Base-by-base conservation (phyloP, 2,797 vertebrate genomes). In the Spinus olivaceus region DNA sequence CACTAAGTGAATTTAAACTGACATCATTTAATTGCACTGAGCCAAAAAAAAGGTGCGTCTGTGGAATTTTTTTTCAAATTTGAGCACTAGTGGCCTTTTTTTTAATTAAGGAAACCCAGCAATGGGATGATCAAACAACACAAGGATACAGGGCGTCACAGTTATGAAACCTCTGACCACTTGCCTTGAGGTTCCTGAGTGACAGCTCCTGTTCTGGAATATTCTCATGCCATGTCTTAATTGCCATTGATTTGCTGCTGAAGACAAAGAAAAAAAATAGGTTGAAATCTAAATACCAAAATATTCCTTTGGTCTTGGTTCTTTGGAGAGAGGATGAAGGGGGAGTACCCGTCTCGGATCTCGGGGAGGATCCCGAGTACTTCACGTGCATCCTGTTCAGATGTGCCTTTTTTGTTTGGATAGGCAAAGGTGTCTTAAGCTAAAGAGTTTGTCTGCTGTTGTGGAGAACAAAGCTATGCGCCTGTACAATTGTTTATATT, bases 371-470 rank as follows among this genome's bases (percentile, higher is more conserved):
- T 86, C 90, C 94, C 41, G 20, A 67, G 69, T 87, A 57, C 96
- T 91, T 89, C 73, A 85, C 98, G 97, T 97, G 97, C 98, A 96
- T 98, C 97, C 97, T 96, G 97, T 97, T 99, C 98, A 97, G 98
- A 98, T 98, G 99, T 99, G 99, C 99, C 99, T 99, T 99, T 97
- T 97, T 98, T 98, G 96, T 98, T 99, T 98, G 95, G 97, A 98
- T 98, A 98, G 98, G 98, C 94, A 74, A 98, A 97, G 97, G 81
- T 96, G 96, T 97, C 97, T 98, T 97, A 97, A 97, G 96, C 96
- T 97, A 97, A 98, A 98, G 97, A 98, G 97, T 98, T 98, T 77
- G 98, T 98, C 98, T 99, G 88, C 98, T 98, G 97, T 99, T 98
- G 98, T 97, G 98, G 98, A 98, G 98, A 98, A 98, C 98, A 98